A percentile compares a stretch with the other conserved stretches of the same genome.
Conservation (phyloP, 2,797 vertebrate genomes). For the Tachyglossus aculeatus region DNA sequence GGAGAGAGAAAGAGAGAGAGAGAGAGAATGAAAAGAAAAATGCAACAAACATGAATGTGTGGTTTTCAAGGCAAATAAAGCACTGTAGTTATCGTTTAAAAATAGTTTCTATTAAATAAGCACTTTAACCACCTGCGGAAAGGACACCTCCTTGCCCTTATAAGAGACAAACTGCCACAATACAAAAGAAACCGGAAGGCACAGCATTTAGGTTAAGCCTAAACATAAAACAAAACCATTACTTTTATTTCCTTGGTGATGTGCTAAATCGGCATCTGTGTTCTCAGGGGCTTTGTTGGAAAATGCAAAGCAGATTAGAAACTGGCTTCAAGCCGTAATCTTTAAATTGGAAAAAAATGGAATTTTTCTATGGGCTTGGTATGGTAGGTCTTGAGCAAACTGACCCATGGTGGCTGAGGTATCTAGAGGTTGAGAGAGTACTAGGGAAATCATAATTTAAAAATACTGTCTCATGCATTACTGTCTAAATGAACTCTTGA, state of each 20-base stretch:
- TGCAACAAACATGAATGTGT: slow-evolving; percentile 66
- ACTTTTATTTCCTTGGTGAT: slow-evolving; percentile 20
- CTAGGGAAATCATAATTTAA: too few species aligned
- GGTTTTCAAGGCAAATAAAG: slow-evolving; percentile 70
- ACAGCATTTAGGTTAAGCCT: slow-evolving; percentile 11
- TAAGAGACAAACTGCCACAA: slow-evolving; percentile 10
- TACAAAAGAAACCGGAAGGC: slow-evolving; percentile 30
- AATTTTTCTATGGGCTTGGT: too few species aligned
- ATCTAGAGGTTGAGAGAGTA: too few species aligned
- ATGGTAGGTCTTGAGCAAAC: too few species aligned
- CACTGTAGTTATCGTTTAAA: slow-evolving; percentile 52
- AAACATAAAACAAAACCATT: slow-evolving; percentile 45
- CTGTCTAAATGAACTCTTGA: too few species aligned
- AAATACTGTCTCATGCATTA: too few species aligned
- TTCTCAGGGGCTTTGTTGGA: slow-evolving; percentile 14
- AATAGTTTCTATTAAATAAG: slow-evolving; percentile 61
- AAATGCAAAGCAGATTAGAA: slow-evolving; percentile 56
- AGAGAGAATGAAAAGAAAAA: too few species aligned
- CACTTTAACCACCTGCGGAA: slow-evolving; percentile 39
- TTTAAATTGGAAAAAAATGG: too few species aligned
- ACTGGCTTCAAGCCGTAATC: slow-evolving; percentile 23
- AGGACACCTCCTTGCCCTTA: slow-evolving; percentile 11
- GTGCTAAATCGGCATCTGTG: slow-evolving; percentile 34
- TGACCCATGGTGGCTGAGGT: too few species aligned
- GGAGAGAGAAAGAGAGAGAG: slow-evolving; percentile 70